A percentile compares a stretch with the other conserved stretches of the same genome.
Conservation (phyloP, 37 sponge, comb jelly and placozoan genomes). For the Axinella damicornis region DNA sequence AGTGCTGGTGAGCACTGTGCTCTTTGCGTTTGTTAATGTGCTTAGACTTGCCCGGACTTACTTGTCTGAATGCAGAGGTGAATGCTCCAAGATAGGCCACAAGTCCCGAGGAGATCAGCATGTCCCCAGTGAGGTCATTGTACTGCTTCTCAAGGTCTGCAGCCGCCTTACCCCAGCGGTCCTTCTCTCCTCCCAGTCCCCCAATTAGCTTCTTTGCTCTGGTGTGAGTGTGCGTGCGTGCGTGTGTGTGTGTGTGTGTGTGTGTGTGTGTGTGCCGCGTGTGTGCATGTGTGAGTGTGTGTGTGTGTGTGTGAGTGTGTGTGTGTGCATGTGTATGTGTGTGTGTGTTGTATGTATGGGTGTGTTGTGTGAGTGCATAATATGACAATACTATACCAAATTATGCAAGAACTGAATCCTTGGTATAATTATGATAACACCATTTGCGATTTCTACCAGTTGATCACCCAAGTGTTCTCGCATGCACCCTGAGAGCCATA, state of each 20-base stretch:
- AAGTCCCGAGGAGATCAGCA: slow-evolving; percentile 89
- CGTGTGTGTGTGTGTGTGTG: background rate
- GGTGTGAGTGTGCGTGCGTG: background rate
- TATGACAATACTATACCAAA: too few species aligned
- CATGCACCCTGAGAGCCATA: too few species aligned
- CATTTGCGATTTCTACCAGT: too few species aligned
- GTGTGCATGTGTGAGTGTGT: background rate
- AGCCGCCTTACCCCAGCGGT: slow-evolving; percentile 91
- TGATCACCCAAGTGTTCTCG: too few species aligned
- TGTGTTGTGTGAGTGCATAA: too few species aligned
- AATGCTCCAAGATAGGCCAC: slow-evolving; percentile 97
- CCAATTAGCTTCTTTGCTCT: slow-evolving; percentile 98
- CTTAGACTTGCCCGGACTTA: too few species aligned
- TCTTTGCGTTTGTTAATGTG: too few species aligned
- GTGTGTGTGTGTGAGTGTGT: background rate
- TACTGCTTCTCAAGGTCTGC: slow-evolving; percentile 72
- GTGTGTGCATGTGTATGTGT: background rate
- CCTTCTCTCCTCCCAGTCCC: slow-evolving; percentile 98
- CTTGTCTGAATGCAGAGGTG: slow-evolving; percentile 92
- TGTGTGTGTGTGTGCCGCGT: too few species aligned
- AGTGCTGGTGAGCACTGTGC: too few species aligned
- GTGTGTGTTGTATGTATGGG: too few species aligned
- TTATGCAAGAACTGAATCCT: too few species aligned
- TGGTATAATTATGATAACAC: too few species aligned
- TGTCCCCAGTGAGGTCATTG: slow-evolving; percentile 94